phyloP scores from a whole-genome alignment of 2,888 invertebrate genomes.

The Cancer borealis region DNA sequence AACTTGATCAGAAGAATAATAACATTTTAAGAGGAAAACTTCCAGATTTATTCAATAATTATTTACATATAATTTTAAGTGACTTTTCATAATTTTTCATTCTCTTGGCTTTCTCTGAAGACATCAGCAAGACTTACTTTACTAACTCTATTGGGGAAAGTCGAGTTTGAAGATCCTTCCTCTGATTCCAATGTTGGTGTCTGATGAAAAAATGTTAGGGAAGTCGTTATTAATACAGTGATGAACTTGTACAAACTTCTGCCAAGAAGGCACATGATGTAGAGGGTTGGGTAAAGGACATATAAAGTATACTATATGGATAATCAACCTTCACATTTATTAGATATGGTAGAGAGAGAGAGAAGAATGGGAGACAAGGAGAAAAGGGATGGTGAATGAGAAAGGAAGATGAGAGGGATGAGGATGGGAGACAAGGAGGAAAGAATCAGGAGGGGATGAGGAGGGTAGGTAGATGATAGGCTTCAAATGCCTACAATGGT shows the following conservation, averaged over 20 bases:
- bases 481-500: too few relatives aligned
- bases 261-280: neutral
- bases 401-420: too few relatives aligned
- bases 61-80: neutral
- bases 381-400: too few relatives aligned
- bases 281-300: neutral
- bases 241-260: neutral
- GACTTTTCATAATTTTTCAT: neutral
- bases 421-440: too few relatives aligned
- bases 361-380: too few relatives aligned
- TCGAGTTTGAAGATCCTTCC: neutral
- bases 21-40: neutral
- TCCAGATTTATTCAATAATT: neutral
- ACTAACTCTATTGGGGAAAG: neutral
- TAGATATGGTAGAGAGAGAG: too few relatives aligned
- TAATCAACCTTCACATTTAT: too few relatives aligned
- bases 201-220: constrained; percentile 14
- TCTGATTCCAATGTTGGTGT: constrained; percentile 14
- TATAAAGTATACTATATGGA: too few relatives aligned
- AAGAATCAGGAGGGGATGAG: too few relatives aligned
- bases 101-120: constrained; percentile 60
- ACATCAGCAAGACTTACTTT: constrained; percentile 59
- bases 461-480: too few relatives aligned
- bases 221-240: neutral
- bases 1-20: neutral